Base-by-base conservation (phyloP, 2,888 invertebrate species). In the Idaea dimidiata region DNA sequence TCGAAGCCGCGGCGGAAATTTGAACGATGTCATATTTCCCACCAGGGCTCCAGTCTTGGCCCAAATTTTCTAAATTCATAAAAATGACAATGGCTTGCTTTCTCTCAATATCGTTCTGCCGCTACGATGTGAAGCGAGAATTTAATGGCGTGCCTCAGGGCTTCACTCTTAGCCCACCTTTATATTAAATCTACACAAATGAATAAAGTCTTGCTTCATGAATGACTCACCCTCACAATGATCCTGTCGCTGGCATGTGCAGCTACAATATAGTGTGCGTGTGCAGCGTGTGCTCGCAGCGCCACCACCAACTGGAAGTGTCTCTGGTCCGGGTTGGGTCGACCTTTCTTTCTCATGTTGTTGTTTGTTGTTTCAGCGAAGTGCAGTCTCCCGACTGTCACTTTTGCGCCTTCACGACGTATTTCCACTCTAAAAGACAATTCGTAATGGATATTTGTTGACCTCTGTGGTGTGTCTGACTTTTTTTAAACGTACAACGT, bases 341-440 rank as follows among this genome's bases (percentile, higher is more conserved):
- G 96, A 0, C 99, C 99, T 80, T 99, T 99, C 91, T 99, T 99
- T 58, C 99, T 94, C 98, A 99, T 99, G 82, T 99, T 99, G 84
- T 99, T 99, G 78, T 98, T 97, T 0, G 99, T 99, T 0, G 99
- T 99, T 87, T 99, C 99, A 60, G 98, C 98, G 88, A 99, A 99
- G 92, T 99, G 99, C 3, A 99, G 93, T 7, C 99, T 94, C 0
- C 99, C 99, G 0, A 99, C 98, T 0, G 99, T 99, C 63, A 98
- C 95, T 84, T 99, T 98, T 0, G 97, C 96, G 59, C 98, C 96
- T 85, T 97, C 97, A 62, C 96, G 96, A 62, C 96, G 95, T 71
- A 98, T 91, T 80, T 98, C 97, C 80, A 98, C 95, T 62, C 97
- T 97, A 81, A 0, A 71, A 67, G 10, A 53, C 17, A 17, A 59